Evolutionary conservation across 2,888 invertebrate genomes (phyloP), one percentile per base, ranked within the genome.

Genomic region (Polylopha cassiicola): DNA sequence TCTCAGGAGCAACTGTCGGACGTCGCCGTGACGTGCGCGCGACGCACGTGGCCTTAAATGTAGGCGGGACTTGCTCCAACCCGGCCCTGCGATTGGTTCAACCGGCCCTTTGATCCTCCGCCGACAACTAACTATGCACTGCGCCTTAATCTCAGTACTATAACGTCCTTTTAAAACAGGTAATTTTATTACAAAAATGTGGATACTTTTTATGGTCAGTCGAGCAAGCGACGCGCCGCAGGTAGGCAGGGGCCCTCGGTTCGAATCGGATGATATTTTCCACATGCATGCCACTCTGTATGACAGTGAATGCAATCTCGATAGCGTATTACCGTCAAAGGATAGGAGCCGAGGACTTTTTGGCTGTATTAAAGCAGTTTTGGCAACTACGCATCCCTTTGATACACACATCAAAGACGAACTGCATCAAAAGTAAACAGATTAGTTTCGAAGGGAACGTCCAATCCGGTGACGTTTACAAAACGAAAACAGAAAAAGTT

Each of bases 81-180:
- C 50, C 49, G 34, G 54, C 45, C 30, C 47, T 45, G 50, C 58
- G 49, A 82, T 85, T 84, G 82, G 85, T 48, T 52, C 43, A 53
- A 45, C 53, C 39, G 48, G 51, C 58, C 65, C 82, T 85, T 85
- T 84, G 85, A 84, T 81, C 81, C 67, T 67, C 65, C 74, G 81
- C 73, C 78, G 76, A 73, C 79, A 69, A 75, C 82, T 84, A 81
- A 82, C 81, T 76, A 84, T 73, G 73, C 74, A 76, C 68, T 76
- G 73, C 66, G 76, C 79, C 82, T 84, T 84, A 85, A 85, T 84
- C 84, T 84, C 82, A 67, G 79, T 78, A 84, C 78, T 81, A n/a
- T n/a, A 80, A 79, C 74, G 73, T 84, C 75, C 82, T 81, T 82
- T 84, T 81, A 84, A 84, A 84, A 82, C 81, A 81, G 78, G 84